These are phyloP conservation scores for Picathartes gymnocephalus DNA, from an alignment of 2,113 vertebrate species.

Conservation along the genomic window DNA sequence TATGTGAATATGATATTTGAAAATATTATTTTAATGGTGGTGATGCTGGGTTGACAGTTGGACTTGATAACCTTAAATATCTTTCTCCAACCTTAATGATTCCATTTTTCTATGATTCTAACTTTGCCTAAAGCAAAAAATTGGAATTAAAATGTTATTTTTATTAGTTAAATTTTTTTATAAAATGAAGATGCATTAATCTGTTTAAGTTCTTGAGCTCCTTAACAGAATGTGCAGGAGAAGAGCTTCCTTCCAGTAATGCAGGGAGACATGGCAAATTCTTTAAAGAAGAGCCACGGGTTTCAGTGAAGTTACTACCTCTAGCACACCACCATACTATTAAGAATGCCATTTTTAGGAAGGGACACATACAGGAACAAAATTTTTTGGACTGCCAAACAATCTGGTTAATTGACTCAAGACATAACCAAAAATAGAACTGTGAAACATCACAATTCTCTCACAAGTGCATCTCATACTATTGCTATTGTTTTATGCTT, in stretches of 20 bases:
- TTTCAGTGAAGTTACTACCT: not conserved
- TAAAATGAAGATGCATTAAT: not conserved
- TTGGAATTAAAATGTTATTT: not conserved
- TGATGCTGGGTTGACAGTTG: not conserved
- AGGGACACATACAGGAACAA: not conserved
- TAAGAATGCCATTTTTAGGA: not conserved
- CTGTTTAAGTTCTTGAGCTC: not conserved
- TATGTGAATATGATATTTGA: not conserved
- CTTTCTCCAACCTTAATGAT: not conserved
- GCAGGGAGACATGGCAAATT: not conserved
- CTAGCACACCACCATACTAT: not conserved
- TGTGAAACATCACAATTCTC: not conserved
- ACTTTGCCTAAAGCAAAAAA: not conserved
- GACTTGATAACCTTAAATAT: not conserved
- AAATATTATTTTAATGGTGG: not conserved
- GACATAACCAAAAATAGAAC: not conserved
- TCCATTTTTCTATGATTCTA: not conserved
- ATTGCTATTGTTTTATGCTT: not conserved
- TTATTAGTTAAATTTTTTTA: not conserved
- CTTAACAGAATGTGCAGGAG: not conserved
- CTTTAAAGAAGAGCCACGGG: fast-evolving
- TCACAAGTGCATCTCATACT: not conserved
- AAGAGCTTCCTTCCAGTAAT: not conserved
- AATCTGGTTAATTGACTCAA: not conserved
- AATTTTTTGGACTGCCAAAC: not conserved